A percentile compares a stretch with the other conserved stretches of the same genome.
Conservation (phyloP, 2,113 vertebrate genomes). For the Tenrec ecaudatus region DNA sequence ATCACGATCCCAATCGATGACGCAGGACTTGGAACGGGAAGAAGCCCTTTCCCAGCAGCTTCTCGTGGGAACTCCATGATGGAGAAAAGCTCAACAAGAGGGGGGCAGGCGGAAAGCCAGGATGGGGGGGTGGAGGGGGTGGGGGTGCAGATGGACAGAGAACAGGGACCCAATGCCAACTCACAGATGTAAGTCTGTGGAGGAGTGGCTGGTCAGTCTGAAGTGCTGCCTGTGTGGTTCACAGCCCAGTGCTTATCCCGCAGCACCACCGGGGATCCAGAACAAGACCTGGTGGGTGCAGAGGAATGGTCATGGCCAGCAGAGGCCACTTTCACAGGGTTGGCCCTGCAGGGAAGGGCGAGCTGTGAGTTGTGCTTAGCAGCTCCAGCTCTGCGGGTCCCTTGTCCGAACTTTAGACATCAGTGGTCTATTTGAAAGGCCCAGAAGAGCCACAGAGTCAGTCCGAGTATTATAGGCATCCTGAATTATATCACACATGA, state of each 20-base stretch:
- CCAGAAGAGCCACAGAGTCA: neutral
- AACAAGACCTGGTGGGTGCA: neutral
- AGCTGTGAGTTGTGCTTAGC: neutral
- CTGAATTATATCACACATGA: neutral
- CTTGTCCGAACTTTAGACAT: neutral
- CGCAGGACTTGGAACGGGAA: neutral
- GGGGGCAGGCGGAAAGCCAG: neutral
- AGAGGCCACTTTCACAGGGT: rapidly evolving
- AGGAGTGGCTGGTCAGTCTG: too few species aligned
- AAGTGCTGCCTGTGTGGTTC: too few species aligned
- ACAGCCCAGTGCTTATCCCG: too few species aligned
- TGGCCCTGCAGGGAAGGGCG: neutral
- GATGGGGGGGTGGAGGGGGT: too few species aligned
- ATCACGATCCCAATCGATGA: neutral
- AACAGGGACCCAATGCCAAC: neutral
- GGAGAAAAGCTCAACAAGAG: neutral
- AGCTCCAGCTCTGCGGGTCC: rapidly evolving
- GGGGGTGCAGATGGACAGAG: neutral
- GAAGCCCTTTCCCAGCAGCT: neutral
- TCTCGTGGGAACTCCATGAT: neutral
- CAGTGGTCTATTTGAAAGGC: neutral
- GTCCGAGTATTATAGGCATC: neutral
- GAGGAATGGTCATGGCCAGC: neutral
- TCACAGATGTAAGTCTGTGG: too few species aligned
- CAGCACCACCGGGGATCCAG: too few species aligned